Percentiles rank a stretch among this genome's conserved stretches.
phyloP scores from a whole-genome alignment of 2,113 vertebrate species.

The Petromus typicus region DNA sequence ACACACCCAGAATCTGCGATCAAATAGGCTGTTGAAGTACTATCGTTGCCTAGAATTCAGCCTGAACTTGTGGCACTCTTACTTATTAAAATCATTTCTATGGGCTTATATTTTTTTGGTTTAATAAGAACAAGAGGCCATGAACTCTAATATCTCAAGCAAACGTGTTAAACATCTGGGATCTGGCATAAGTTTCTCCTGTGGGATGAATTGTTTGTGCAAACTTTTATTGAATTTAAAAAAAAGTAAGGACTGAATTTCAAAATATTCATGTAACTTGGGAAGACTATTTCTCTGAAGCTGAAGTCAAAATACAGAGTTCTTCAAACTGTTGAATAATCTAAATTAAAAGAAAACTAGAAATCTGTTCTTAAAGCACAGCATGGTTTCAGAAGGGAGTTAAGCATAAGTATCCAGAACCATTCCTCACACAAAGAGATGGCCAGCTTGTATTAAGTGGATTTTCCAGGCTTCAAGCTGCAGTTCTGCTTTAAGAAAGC shows the following conservation, averaged over 20 bases:
- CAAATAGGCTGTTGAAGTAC: constrained; percentile 67
- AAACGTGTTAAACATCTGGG: constrained; percentile 87
- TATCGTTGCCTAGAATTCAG: constrained; percentile 64
- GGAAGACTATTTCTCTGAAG: constrained; percentile 82
- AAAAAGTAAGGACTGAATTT: constrained; percentile 83
- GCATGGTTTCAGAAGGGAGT: neutral
- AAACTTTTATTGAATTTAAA: constrained; percentile 85
- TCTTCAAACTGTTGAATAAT: constrained; percentile 71
- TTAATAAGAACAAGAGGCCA: constrained; percentile 85
- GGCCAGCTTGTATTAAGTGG: neutral
- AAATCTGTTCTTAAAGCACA: constrained; percentile 48
- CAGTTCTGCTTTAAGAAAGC: neutral
- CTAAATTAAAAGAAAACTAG: constrained; percentile 69
- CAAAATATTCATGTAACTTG: constrained; percentile 85
- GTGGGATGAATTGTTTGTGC: constrained; percentile 84
- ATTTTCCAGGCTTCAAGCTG: constrained; percentile 9
- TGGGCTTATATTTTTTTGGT: constrained; percentile 79
- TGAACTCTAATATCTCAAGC: constrained; percentile 84
- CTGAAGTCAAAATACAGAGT: constrained; percentile 76
- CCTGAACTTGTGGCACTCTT: constrained; percentile 69
- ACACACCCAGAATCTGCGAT: constrained; percentile 69
- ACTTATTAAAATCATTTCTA: constrained; percentile 85
- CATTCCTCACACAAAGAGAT: neutral
- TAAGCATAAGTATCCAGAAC: neutral
- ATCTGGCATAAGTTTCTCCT: constrained; percentile 84